Evolutionary conservation across 1,140 invertebrate genomes (phyloP).

Genomic region (Penaeus japonicus): DNA sequence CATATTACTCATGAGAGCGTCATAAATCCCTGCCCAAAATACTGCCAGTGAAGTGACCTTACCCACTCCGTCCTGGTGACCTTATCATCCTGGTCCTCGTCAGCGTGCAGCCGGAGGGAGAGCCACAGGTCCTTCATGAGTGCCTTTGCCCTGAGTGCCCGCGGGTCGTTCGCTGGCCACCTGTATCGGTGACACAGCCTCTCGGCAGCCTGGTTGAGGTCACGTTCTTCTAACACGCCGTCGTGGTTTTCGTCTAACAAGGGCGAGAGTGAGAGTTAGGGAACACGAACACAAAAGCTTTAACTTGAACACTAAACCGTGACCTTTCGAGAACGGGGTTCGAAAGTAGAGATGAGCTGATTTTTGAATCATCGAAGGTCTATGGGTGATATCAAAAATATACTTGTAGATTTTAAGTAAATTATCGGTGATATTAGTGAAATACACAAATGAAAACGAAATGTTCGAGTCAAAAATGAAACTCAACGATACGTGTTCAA

Average conservation of each 20-base stretch:
- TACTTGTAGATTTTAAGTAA: too few relatives aligned
- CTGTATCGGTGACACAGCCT: neutral
- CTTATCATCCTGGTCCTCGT: slow-evolving; percentile 26
- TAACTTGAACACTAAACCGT: too few relatives aligned
- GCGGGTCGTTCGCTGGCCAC: slow-evolving; percentile 6
- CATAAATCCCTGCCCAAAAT: too few relatives aligned
- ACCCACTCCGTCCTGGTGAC: slow-evolving; percentile 23
- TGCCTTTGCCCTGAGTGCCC: neutral
- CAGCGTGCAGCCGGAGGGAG: slow-evolving; percentile 19
- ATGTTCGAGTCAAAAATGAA: too few relatives aligned
- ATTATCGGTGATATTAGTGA: too few relatives aligned
- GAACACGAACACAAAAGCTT: neutral
- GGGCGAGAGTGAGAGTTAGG: neutral
- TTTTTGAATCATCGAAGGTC: too few relatives aligned
- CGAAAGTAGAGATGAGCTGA: neutral
- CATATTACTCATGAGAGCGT: too few relatives aligned
- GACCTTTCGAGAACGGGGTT: neutral
- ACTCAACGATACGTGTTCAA: too few relatives aligned
- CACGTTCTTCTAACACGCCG: slow-evolving; percentile 8
- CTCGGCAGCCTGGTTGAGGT: neutral
- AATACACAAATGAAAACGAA: too few relatives aligned
- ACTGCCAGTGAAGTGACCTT: too few relatives aligned
- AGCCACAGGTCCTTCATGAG: slow-evolving; percentile 27
- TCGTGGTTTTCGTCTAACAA: slow-evolving; percentile 17
- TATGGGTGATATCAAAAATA: too few relatives aligned